Percentiles rank a stretch among this genome's conserved stretches.
These are phyloP conservation scores for Julus scandinavius DNA, from an alignment of 2,888 invertebrate species.

Conservation along the genomic window DNA sequence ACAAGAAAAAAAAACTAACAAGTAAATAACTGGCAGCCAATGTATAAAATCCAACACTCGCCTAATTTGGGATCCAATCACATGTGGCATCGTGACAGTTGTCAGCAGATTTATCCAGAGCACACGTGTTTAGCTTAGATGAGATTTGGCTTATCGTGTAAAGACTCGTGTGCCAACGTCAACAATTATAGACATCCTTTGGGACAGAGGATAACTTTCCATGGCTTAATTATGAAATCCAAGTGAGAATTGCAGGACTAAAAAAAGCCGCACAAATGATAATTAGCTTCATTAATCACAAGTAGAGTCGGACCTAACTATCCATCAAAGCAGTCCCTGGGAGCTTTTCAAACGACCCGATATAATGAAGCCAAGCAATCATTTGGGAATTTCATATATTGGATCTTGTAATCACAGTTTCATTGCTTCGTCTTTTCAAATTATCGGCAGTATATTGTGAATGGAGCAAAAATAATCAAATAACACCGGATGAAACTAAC, in stretches of 20 bases:
- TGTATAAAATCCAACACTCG: slow-evolving; percentile 6
- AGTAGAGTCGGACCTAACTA: slow-evolving; percentile 53
- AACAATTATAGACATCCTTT: slow-evolving; percentile 53
- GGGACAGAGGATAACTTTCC: slow-evolving; percentile 14
- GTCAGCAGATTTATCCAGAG: slow-evolving; percentile 22
- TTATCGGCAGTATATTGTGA: background rate
- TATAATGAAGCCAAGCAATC: background rate
- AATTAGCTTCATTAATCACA: slow-evolving; percentile 56
- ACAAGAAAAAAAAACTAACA: background rate
- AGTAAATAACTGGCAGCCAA: slow-evolving; percentile 3
- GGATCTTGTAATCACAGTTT: slow-evolving; percentile 38
- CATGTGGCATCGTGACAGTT: slow-evolving; percentile 35
- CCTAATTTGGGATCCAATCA: slow-evolving; percentile 37
- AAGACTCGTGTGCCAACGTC: slow-evolving; percentile 47
- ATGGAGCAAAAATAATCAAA: background rate
- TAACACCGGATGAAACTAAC: background rate
- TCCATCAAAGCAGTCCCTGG: slow-evolving; percentile 52
- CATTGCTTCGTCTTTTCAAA: background rate
- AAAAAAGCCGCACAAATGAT: slow-evolving; percentile 50
- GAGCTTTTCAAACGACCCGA: slow-evolving; percentile 48
- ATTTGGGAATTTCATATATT: slow-evolving; percentile 25
- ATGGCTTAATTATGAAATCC: slow-evolving; percentile 55
- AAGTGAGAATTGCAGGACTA: slow-evolving; percentile 52
- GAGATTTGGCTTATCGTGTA: slow-evolving; percentile 32
- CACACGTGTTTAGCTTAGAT: slow-evolving; percentile 30